These are phyloP conservation scores for Fistularia commersonii DNA, from an alignment of 2,797 vertebrate species.

Conservation along the genomic window DNA sequence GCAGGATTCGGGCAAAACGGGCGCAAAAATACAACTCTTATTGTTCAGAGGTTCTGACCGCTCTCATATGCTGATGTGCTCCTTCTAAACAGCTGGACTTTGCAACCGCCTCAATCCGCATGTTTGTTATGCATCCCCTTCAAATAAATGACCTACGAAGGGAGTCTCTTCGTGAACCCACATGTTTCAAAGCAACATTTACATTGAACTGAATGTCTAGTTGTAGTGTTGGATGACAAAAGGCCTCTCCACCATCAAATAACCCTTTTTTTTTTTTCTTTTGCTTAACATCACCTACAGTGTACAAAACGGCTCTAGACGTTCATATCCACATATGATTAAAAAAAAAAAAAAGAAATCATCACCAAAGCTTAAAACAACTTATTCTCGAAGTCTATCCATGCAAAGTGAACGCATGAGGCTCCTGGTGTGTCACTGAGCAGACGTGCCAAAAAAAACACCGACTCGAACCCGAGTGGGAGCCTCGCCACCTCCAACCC, in stretches of 20 bases:
- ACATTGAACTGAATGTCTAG: conserved; percentile 28
- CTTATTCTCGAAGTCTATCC: too few species aligned
- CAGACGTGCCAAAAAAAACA: neutral
- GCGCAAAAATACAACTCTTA: conserved; percentile 74
- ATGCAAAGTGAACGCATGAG: too few species aligned
- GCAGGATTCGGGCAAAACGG: neutral
- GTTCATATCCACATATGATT: too few species aligned
- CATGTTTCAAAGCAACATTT: conserved; percentile 50
- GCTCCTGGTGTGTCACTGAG: too few species aligned
- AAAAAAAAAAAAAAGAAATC: too few species aligned
- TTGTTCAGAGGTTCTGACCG: conserved; percentile 82
- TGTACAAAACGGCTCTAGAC: too few species aligned
- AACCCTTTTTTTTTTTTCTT: conserved; percentile 24
- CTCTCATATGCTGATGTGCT: conserved; percentile 95
- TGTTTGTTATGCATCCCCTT: neutral
- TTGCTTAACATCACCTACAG: too few species aligned
- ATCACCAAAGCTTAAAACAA: too few species aligned
- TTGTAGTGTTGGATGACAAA: conserved; percentile 15
- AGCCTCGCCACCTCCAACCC: too few species aligned
- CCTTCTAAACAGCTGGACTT: conserved; percentile 91
- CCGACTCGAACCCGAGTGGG: neutral
- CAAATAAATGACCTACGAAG: conserved; percentile 11
- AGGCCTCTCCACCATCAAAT: conserved; percentile 25
- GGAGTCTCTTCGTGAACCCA: conserved; percentile 63
- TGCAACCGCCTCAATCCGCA: conserved; percentile 87